These are phyloP conservation scores for Pterocles gutturalis DNA, from an alignment of 2,113 vertebrate species.

Conservation along the genomic window DNA sequence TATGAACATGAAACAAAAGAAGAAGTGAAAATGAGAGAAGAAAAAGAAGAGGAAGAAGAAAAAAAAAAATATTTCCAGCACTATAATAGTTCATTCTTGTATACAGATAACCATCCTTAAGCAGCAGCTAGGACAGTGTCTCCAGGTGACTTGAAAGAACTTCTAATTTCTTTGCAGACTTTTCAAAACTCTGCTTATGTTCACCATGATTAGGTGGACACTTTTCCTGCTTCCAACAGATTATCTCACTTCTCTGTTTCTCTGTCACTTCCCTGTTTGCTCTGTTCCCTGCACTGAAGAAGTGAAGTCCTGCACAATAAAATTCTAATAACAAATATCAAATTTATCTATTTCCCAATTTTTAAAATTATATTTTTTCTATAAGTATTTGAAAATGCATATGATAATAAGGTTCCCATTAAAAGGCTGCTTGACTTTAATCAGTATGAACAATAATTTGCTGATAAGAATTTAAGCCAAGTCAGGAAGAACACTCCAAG, in stretches of 20 bases:
- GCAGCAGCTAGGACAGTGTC: not conserved
- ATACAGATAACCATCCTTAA: not conserved
- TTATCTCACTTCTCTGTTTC: not conserved
- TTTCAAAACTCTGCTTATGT: not conserved
- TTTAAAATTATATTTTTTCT: fast-evolving
- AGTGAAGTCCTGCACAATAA: not conserved
- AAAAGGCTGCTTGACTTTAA: not conserved
- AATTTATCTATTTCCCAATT: not conserved
- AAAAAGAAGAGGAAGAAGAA: not conserved
- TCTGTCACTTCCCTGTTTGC: not conserved
- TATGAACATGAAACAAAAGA: not conserved
- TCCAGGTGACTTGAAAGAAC: not conserved
- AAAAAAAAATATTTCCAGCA: not conserved
- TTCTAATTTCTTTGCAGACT: not conserved
- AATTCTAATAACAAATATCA: not conserved
- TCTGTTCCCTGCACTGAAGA: not conserved
- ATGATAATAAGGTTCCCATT: not conserved
- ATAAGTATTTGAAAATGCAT: not conserved
- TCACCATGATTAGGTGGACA: not conserved
- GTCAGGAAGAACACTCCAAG: constrained; percentile 20
- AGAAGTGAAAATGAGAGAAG: not conserved
- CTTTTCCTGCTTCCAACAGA: not conserved
- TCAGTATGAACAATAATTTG: not conserved
- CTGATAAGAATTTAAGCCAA: constrained; percentile 40
- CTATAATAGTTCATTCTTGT: not conserved